Base-by-base conservation (phyloP, 2,797 vertebrate genomes). In the Phrynocephalus vlangalii region DNA sequence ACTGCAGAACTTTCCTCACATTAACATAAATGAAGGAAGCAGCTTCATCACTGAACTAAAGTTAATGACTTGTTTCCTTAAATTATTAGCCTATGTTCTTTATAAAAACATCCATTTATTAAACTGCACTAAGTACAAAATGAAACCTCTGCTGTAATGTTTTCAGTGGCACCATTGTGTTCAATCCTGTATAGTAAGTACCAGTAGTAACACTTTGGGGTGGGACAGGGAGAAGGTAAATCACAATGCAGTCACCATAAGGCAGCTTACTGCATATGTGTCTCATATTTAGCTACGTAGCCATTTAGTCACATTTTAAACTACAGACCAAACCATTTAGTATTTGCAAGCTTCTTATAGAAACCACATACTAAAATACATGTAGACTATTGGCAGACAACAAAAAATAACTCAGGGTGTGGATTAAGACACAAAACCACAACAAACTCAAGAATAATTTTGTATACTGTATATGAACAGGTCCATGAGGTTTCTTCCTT, bases 301-400 rank as follows among this genome's bases (percentile, higher is more conserved):
- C 80, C 90, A 73, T 86, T 72, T 73, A 85, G 28, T 66, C 84
- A 67, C 83, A 79, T 87, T 90, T 91, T 92, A 91, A 90, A 70
- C 89, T 85, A 73, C 26, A 56, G 84, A 72, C 85, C 82, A 92
- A 76, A 50, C 73, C 50, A 87, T 90, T 83, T 84, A 90, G 24
- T 88, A 90, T 80, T 92, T 90, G 83, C 79, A 94, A 91, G 85
- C 82, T 79, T 91, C 86, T 91, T 78, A 89, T n/a, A 83, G 83
- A 90, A 89, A 67, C 78, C 71, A 88, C 81, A 93, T 48, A 82
- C 72, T 80, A 82, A 87, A 87, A 68, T 63, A 79, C 50, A 78
- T 63, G 76, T 71, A 60, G 48, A 22, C 68, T 78, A 87, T 84
- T 68, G 85, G 85, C 18, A 84, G 48, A 68, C 79, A 76, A 82